Evolutionary conservation across 2,888 invertebrate genomes (phyloP).

Genomic region (Steromphala cineraria): DNA sequence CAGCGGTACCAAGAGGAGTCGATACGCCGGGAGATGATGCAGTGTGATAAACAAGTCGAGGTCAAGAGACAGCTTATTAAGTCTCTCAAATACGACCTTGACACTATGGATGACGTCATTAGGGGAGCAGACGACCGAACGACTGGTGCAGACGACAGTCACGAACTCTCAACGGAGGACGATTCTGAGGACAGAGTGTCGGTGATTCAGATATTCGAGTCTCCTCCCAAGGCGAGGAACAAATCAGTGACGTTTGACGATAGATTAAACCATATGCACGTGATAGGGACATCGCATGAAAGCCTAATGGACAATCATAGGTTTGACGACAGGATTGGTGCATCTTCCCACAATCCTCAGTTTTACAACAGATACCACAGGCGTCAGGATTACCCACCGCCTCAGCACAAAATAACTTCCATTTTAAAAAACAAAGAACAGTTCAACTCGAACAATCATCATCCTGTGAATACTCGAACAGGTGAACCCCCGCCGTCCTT

Average conservation of each 20-base stretch:
- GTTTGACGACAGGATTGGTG: background rate
- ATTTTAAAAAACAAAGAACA: conserved; percentile 15
- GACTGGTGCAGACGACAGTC: background rate
- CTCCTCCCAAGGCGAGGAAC: conserved; percentile 3
- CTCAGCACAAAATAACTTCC: background rate
- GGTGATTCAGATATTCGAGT: background rate
- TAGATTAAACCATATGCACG: conserved; percentile 15
- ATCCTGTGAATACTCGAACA: background rate
- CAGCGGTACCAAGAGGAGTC: conserved; percentile 60
- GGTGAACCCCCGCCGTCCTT: background rate
- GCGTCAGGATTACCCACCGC: background rate
- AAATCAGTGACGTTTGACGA: conserved; percentile 16
- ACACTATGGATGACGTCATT: background rate
- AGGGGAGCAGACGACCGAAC: background rate
- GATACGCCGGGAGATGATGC: conserved; percentile 53
- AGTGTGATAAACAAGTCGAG: conserved; percentile 48
- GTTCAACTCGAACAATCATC: background rate
- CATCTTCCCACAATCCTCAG: background rate
- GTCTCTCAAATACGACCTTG: conserved; percentile 45
- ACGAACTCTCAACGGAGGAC: background rate
- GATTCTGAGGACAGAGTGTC: conserved; percentile 25
- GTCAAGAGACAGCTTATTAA: conserved; percentile 40
- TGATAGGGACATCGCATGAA: conserved; percentile 8
- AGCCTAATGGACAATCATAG: background rate
- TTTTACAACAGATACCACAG: background rate